A percentile compares a stretch with the other conserved stretches of the same genome.
phyloP scores from a whole-genome alignment of 2,113 vertebrate genomes.

The Acanthochromis polyacanthus region DNA sequence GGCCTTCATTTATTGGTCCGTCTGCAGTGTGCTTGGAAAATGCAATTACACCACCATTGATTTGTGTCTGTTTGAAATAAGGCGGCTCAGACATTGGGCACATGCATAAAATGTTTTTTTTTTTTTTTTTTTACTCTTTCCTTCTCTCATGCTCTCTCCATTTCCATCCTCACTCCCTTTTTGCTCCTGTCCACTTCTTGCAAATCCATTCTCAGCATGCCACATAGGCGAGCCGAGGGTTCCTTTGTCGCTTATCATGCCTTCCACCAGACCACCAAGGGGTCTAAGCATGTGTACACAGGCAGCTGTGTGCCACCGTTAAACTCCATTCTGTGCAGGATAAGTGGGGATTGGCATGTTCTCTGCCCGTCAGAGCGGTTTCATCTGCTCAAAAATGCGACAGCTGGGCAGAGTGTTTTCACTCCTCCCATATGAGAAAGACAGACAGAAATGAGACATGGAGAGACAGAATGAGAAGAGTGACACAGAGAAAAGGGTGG shows the following conservation, averaged over 20 bases:
- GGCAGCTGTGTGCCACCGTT: constrained; percentile 71
- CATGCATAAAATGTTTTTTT: constrained; percentile 32
- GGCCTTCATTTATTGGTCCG: constrained; percentile 59
- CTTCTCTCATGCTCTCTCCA: constrained; percentile 5
- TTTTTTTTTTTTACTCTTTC: constrained; percentile 1
- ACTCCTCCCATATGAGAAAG: constrained; percentile 50
- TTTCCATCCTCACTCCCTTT: constrained; percentile 25
- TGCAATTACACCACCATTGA: constrained; percentile 68
- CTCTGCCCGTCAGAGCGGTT: constrained; percentile 68
- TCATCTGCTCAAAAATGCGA: constrained; percentile 76
- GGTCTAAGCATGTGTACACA: constrained; percentile 66
- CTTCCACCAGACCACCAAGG: constrained; percentile 67
- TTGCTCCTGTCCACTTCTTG: constrained; percentile 25
- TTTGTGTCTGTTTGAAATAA: constrained; percentile 74
- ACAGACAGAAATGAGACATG: constrained; percentile 45
- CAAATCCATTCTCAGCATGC: constrained; percentile 57
- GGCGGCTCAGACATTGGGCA: constrained; percentile 44
- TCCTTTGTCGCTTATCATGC: constrained; percentile 66
- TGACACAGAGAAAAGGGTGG: constrained; percentile 22
- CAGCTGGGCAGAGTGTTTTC: constrained; percentile 79
- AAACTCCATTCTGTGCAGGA: constrained; percentile 69
- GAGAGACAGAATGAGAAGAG: constrained; percentile 33
- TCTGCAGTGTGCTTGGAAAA: constrained; percentile 59
- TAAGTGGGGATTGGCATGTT: constrained; percentile 77
- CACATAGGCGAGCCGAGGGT: constrained; percentile 34